A percentile compares a stretch with the other conserved stretches of the same genome.
These are phyloP conservation scores for Premnoplex brunnescens DNA, from an alignment of 2,797 vertebrate species.

Conservation along the genomic window DNA sequence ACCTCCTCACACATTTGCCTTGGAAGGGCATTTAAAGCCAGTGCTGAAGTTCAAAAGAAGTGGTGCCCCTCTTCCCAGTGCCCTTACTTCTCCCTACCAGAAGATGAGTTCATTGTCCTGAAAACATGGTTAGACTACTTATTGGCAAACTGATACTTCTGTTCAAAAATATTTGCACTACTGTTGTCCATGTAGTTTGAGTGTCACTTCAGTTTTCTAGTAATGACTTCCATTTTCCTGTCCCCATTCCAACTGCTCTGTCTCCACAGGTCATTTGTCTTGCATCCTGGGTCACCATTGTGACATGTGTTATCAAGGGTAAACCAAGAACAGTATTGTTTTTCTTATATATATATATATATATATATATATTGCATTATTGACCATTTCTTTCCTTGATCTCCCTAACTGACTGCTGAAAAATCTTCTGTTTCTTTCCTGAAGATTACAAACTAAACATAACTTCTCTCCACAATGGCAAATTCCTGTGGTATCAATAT, in stretches of 20 bases:
- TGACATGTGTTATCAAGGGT: background rate
- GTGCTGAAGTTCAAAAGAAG: background rate
- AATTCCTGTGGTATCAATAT: background rate
- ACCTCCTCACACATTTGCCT: background rate
- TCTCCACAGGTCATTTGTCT: background rate
- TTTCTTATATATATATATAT: background rate
- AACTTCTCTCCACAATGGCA: background rate
- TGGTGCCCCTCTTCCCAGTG: background rate
- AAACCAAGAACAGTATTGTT: background rate
- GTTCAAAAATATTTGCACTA: background rate
- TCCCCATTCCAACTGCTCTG: background rate
- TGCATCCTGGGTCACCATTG: background rate
- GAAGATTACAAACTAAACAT: background rate
- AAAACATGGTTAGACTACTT: background rate
- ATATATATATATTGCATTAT: background rate
- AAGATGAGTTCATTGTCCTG: background rate
- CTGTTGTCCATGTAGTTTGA: background rate
- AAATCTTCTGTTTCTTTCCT: background rate
- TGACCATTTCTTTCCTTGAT: background rate
- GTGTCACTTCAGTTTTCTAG: background rate
- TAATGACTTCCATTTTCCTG: background rate
- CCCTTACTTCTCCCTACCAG: background rate
- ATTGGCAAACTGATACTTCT: background rate
- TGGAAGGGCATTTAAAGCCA: background rate
- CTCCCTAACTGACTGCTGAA: background rate